phyloP scores from a whole-genome alignment of 2,797 vertebrate species.

The Tarsius wallacei region DNA sequence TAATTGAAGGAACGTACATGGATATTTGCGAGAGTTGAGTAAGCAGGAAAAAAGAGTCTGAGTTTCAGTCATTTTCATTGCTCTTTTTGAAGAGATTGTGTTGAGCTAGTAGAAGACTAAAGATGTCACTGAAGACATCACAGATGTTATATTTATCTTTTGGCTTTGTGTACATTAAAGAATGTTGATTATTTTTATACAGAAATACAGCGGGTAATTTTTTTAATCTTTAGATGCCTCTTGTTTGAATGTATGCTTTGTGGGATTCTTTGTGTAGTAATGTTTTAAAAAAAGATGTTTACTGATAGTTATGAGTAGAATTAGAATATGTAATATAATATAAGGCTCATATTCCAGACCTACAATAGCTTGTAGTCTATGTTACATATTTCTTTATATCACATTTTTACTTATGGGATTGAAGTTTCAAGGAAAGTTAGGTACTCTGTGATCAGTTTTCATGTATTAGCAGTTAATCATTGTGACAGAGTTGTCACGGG shows the following conservation, averaged over 20 bases:
- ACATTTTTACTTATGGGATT: constrained; percentile 83
- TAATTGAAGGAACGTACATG: constrained; percentile 38
- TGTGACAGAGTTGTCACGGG: constrained; percentile 56
- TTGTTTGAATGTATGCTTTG: constrained; percentile 88
- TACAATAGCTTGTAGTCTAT: constrained; percentile 82
- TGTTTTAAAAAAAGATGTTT: constrained; percentile 79
- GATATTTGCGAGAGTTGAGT: constrained; percentile 65
- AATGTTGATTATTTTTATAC: constrained; percentile 92
- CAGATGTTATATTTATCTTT: constrained; percentile 92
- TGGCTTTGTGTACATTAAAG: constrained; percentile 90
- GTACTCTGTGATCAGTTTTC: constrained; percentile 58
- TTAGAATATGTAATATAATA: constrained; percentile 79
- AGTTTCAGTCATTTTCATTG: constrained; percentile 86
- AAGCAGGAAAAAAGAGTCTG: constrained; percentile 73
- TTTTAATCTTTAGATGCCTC: constrained; percentile 89
- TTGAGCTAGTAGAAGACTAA: constrained; percentile 89
- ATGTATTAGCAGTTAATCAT: constrained; percentile 59
- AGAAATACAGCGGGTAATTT: constrained; percentile 90
- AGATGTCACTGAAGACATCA: constrained; percentile 89
- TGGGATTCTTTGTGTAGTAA: constrained; percentile 82
- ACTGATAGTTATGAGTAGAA: constrained; percentile 81
- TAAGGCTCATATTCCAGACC: constrained; percentile 83
- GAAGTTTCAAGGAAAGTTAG: constrained; percentile 82
- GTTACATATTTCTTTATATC: constrained; percentile 80
- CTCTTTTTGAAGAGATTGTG: constrained; percentile 88